Percentiles rank a stretch among this genome's conserved stretches.
Conservation (phyloP, 2,113 vertebrate species). For the Labrus mixtus region DNA sequence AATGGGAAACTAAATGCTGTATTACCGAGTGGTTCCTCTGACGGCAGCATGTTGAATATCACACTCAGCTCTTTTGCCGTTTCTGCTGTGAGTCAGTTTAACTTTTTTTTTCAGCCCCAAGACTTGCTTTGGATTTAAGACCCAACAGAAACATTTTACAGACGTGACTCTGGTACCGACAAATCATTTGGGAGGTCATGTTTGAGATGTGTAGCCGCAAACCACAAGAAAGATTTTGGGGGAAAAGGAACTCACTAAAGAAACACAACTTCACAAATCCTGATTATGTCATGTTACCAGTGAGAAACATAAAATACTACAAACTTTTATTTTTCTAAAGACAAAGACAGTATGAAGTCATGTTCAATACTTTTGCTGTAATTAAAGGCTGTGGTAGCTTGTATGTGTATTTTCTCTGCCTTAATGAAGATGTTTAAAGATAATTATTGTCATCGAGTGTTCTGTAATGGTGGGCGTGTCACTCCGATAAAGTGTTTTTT, state of each 20-base stretch:
- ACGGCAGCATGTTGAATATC: slow-evolving; percentile 13
- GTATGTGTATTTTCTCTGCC: neutral
- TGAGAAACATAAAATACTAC: no score
- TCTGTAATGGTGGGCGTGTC: neutral
- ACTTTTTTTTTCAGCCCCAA: slow-evolving; percentile 21
- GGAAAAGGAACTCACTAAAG: no score
- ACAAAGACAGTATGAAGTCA: no score
- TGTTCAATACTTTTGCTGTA: no score
- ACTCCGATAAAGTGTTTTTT: neutral
- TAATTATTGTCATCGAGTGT: neutral
- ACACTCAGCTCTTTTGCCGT: slow-evolving; percentile 14
- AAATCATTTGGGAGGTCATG: neutral
- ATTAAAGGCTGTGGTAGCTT: neutral
- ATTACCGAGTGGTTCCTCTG: slow-evolving; percentile 34
- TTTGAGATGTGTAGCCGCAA: neutral
- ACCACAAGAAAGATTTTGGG: neutral
- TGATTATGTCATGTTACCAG: no score
- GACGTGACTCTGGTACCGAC: slow-evolving; percentile 7
- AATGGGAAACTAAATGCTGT: slow-evolving; percentile 24
- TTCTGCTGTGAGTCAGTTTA: slow-evolving; percentile 8
- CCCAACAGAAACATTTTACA: slow-evolving; percentile 12
- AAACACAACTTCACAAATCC: no score
- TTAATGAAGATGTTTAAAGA: neutral
- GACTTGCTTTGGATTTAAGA: slow-evolving; percentile 14
- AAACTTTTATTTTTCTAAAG: no score